A percentile compares a stretch with the other conserved stretches of the same genome.
Evolutionary conservation across 2,113 vertebrate species (phyloP).

Genomic region (Aplodontia rufa): DNA sequence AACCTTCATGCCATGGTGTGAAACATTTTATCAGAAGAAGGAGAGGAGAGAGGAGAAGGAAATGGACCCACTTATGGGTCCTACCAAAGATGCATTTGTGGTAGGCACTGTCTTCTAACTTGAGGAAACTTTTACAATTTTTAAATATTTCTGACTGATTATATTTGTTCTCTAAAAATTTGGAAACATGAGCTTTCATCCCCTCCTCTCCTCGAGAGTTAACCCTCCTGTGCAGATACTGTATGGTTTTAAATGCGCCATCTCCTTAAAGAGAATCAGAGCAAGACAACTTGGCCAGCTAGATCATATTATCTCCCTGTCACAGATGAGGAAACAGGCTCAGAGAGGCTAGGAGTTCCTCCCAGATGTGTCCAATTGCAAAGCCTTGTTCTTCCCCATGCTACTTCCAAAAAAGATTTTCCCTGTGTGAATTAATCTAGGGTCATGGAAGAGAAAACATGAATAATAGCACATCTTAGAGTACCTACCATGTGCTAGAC

Average conservation of each 20-base stretch:
- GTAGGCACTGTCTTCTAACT: neutral
- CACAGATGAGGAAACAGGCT: neutral
- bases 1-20: neutral
- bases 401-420: neutral
- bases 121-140: neutral
- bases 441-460: neutral
- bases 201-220: neutral
- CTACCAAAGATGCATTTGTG: neutral
- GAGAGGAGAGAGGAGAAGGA: neutral
- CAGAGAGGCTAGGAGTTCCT: neutral
- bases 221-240: neutral
- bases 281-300: neutral
- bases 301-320: neutral
- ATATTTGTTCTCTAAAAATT: slow-evolving; percentile 25
- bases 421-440: neutral
- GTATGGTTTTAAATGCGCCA: neutral
- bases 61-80: neutral
- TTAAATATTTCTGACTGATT: neutral
- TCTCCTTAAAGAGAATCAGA: neutral
- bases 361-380: neutral
- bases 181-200: neutral
- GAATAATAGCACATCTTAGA: neutral
- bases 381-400: neutral
- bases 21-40: neutral
- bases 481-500: neutral